Conservation (phyloP, 2,797 vertebrate species). For the Molossus alvarezi region DNA sequence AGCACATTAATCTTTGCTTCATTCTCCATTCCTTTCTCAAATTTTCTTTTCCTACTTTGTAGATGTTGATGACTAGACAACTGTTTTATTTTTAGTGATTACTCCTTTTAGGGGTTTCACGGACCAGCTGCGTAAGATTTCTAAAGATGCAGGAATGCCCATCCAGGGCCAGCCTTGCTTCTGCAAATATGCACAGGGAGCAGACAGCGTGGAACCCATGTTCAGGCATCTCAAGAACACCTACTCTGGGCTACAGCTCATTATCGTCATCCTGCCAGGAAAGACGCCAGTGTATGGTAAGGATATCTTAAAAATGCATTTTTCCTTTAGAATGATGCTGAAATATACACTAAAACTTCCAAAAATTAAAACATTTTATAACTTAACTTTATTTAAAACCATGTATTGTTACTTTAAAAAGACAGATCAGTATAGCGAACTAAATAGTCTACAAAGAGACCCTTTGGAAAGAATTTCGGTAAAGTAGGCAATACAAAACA, state of each 20-base stretch:
- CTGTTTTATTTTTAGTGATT: slow-evolving; percentile 73
- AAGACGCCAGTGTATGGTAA: slow-evolving; percentile 93
- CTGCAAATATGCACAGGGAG: slow-evolving; percentile 93
- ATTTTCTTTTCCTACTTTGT: slow-evolving; percentile 53
- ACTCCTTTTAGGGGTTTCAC: slow-evolving; percentile 91
- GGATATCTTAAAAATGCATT: slow-evolving; percentile 61
- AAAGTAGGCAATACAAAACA: slow-evolving; percentile 34
- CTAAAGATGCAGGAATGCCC: slow-evolving; percentile 93
- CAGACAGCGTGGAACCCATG: slow-evolving; percentile 94
- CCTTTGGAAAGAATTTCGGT: slow-evolving; percentile 21
- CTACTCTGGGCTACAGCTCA: slow-evolving; percentile 93
- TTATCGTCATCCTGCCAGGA: slow-evolving; percentile 93
- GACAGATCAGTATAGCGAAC: slow-evolving; percentile 1
- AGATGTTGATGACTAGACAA: slow-evolving; percentile 46
- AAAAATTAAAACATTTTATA: slow-evolving; percentile 64
- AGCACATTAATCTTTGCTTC: slow-evolving; percentile 36
- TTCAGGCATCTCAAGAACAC: slow-evolving; percentile 94
- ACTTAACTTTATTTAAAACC: slow-evolving; percentile 1
- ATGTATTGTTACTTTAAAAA: slow-evolving; percentile 60
- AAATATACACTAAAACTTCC: slow-evolving; percentile 45
- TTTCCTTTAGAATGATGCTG: slow-evolving; percentile 60
- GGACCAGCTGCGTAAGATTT: slow-evolving; percentile 93
- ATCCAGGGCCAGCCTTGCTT: slow-evolving; percentile 94
- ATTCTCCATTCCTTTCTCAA: slow-evolving; percentile 39
- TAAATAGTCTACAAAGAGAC: slow-evolving; percentile 48